Conservation (phyloP, 2,113 vertebrate species). For the Mola mola region DNA sequence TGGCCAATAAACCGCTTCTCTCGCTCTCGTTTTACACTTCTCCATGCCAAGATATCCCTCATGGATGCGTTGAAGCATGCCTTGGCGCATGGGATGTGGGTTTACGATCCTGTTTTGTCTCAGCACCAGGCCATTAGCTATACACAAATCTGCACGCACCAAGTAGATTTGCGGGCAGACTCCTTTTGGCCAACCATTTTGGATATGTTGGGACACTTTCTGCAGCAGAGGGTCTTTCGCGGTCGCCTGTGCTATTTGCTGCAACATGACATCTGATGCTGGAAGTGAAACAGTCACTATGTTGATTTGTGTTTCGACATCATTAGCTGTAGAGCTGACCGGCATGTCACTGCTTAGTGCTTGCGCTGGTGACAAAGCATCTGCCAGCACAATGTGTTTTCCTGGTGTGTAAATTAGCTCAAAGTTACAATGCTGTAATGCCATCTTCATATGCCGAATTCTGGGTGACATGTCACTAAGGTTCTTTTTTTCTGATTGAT, state of each 20-base stretch:
- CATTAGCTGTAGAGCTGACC: neutral
- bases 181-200: constrained; percentile 1
- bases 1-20: constrained; percentile 35
- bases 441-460: neutral
- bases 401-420: neutral
- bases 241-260: constrained; percentile 31
- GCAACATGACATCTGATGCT: constrained; percentile 11
- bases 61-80: constrained; percentile 21
- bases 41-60: constrained; percentile 32
- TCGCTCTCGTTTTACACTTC: constrained; percentile 37
- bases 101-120: constrained; percentile 13
- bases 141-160: constrained; percentile 21
- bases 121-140: constrained; percentile 16
- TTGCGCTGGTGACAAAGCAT: neutral
- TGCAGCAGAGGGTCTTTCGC: neutral
- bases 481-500: neutral
- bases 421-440: neutral
- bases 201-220: neutral
- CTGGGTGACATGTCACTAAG: constrained; percentile 1
- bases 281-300: constrained; percentile 17
- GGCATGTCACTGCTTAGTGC: neutral
- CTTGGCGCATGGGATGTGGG: constrained; percentile 5
- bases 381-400: neutral
- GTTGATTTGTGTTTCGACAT: neutral
- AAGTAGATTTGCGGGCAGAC: constrained; percentile 3